Conservation (phyloP, 2,113 vertebrate species). For the Anhinga rufa region DNA sequence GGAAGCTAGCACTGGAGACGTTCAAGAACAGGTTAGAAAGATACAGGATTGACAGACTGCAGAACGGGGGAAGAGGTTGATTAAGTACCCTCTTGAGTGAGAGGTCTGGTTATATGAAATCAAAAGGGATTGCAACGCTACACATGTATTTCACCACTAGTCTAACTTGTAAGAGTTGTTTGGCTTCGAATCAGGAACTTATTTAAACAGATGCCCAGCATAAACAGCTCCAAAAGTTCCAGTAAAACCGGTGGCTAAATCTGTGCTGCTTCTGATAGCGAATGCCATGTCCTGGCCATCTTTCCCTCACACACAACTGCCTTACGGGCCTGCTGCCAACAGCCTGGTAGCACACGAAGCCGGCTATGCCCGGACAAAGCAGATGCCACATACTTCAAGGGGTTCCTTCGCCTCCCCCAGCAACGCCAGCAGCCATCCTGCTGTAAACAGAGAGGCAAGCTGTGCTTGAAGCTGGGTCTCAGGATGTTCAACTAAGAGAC, state of each 20-base stretch:
- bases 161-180: not conserved
- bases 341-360: not conserved
- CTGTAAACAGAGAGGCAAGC: not conserved
- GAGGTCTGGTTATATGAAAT: not conserved
- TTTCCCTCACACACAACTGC: not conserved
- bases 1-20: not conserved
- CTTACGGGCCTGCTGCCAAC: not conserved
- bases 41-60: not conserved
- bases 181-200: not conserved
- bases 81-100: not conserved
- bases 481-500: not conserved
- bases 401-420: not conserved
- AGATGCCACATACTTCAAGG: not conserved
- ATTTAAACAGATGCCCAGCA: not conserved
- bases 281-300: not conserved
- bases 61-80: not conserved
- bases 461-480: not conserved
- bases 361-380: not conserved
- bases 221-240: not conserved
- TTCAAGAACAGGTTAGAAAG: not conserved
- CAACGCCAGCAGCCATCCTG: not conserved
- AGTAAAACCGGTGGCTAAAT: not conserved
- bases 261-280: not conserved
- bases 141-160: not conserved
- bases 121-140: not conserved